These are phyloP conservation scores for Dryoscopus gambensis DNA, from an alignment of 2,113 vertebrate species.

Conservation along the genomic window DNA sequence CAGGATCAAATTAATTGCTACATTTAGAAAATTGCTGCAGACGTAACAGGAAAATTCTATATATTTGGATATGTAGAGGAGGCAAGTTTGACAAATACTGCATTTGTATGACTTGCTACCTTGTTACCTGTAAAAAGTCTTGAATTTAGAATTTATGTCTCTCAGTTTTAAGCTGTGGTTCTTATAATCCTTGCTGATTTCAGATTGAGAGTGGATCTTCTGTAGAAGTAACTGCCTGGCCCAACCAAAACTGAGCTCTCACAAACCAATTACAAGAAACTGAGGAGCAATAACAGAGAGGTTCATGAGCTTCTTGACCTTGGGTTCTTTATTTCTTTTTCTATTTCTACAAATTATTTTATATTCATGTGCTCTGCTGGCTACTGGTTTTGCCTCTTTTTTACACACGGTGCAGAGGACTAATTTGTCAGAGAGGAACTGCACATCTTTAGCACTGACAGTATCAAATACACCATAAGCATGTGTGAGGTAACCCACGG, in stretches of 20 bases:
- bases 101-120: background rate
- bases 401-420: background rate
- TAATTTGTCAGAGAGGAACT: background rate
- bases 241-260: background rate
- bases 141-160: background rate
- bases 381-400: background rate
- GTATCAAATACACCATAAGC: too few relatives aligned
- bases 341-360: background rate
- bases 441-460: background rate
- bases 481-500: background rate
- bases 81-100: background rate
- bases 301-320: background rate
- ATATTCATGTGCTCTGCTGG: background rate
- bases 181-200: background rate
- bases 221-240: background rate
- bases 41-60: background rate
- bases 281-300: background rate
- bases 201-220: background rate
- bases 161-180: background rate
- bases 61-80: background rate
- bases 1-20: background rate
- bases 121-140: background rate
- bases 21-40: background rate
- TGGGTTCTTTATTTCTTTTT: background rate
- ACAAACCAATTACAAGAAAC: background rate